Conservation (phyloP, 1,140 invertebrate species). For the Eriosoma lanigerum region DNA sequence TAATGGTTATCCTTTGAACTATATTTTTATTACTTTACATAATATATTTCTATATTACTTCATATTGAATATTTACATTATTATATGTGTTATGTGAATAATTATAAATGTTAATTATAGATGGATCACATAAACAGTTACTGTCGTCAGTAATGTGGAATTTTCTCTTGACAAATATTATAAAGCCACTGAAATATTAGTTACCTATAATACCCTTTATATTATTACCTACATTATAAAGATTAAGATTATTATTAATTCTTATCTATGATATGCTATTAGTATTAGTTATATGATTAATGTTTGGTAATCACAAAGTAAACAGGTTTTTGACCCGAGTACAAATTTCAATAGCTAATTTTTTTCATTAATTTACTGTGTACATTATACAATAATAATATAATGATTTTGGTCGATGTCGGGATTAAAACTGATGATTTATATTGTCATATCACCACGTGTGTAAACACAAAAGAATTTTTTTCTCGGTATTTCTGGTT, state of each 20-base stretch:
- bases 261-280: not conserved
- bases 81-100: too few relatives aligned
- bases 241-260: not conserved
- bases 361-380: slow-evolving; percentile 22
- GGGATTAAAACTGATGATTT: slow-evolving; percentile 34
- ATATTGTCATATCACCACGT: slow-evolving; percentile 44
- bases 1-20: too few relatives aligned
- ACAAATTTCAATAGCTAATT: slow-evolving; percentile 22
- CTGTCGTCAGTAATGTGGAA: not conserved
- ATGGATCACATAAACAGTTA: too few relatives aligned
- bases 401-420: slow-evolving; percentile 17
- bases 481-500: not conserved
- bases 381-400: slow-evolving; percentile 17
- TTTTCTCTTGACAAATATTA: not conserved
- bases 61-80: too few relatives aligned
- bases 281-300: not conserved
- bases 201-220: too few relatives aligned
- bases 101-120: too few relatives aligned
- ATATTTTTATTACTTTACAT: too few relatives aligned
- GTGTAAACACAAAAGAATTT: slow-evolving; percentile 46
- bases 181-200: too few relatives aligned
- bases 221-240: not conserved
- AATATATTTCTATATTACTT: too few relatives aligned
- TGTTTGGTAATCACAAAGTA: not conserved
- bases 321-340: slow-evolving; percentile 12